These are phyloP conservation scores for Etheostoma perlongum DNA, from an alignment of 2,797 vertebrate genomes.

Conservation along the genomic window DNA sequence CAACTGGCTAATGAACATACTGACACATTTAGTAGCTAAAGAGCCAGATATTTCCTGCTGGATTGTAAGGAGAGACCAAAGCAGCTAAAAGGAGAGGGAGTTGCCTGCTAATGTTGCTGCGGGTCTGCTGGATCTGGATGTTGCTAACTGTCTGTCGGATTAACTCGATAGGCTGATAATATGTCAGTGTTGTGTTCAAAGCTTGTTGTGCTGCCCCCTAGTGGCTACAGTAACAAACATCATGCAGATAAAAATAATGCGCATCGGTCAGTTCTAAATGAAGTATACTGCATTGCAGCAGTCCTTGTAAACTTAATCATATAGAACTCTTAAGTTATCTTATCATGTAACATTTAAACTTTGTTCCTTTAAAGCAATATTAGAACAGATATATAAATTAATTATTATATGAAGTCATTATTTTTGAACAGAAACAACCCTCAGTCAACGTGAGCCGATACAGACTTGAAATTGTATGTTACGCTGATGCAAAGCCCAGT, in stretches of 20 bases:
- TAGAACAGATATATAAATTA: background rate
- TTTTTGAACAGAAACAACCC: slow-evolving; percentile 10
- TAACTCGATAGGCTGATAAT: background rate
- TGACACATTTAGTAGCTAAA: background rate
- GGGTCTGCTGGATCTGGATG: background rate
- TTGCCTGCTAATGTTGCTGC: background rate
- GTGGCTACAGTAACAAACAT: background rate
- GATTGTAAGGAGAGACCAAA: background rate
- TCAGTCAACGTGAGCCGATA: background rate
- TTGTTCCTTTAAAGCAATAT: background rate
- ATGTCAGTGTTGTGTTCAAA: slow-evolving; percentile 1
- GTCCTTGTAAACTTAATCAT: background rate
- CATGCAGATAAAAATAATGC: background rate
- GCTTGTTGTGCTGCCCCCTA: background rate
- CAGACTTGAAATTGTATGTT: slow-evolving; percentile 21
- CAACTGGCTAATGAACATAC: background rate
- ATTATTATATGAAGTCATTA: background rate
- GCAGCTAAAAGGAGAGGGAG: background rate
- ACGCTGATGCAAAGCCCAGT: slow-evolving; percentile 11
- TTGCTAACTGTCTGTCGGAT: background rate
- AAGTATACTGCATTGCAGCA: slow-evolving; percentile 20
- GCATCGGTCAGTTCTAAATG: background rate
- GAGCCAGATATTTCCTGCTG: background rate
- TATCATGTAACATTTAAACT: background rate
- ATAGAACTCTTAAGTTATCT: background rate